phyloP scores from a whole-genome alignment of 2,113 vertebrate genomes.

The Paratilapia polleni region DNA sequence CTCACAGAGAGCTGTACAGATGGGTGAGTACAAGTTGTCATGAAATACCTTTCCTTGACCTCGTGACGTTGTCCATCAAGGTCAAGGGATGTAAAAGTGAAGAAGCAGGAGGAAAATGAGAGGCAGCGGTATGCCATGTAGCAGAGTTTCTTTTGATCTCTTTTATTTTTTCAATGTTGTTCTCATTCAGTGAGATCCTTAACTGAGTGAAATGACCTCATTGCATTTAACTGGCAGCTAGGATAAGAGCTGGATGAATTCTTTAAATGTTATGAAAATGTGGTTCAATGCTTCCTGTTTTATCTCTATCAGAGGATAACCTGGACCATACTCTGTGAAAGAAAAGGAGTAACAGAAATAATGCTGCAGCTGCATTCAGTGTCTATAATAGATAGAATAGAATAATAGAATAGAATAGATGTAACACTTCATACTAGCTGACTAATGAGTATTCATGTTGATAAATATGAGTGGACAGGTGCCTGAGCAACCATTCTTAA shows the following conservation, averaged over 20 bases:
- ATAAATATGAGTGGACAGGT: background rate
- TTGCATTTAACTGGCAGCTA: background rate
- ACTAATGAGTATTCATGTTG: background rate
- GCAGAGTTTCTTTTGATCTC: too few relatives aligned
- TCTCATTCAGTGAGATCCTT: background rate
- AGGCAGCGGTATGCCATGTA: background rate
- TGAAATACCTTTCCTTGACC: background rate
- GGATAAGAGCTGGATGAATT: background rate
- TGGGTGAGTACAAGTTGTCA: background rate
- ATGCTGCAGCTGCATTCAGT: background rate
- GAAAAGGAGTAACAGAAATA: background rate
- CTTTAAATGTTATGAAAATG: background rate
- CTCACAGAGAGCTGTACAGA: background rate
- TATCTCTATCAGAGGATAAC: background rate
- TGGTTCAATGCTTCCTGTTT: background rate
- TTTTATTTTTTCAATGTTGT: too few relatives aligned
- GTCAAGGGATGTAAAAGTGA: background rate
- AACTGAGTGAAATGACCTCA: background rate
- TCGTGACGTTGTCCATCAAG: background rate
- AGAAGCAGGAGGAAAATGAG: background rate
- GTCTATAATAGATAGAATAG: too few relatives aligned
- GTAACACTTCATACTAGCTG: background rate
- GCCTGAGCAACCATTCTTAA: background rate
- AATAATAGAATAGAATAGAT: too few relatives aligned
- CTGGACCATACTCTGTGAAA: background rate